A percentile compares a stretch with the other conserved stretches of the same genome.
Conservation (phyloP, 2,113 vertebrate species). For the Chitala chitala region DNA sequence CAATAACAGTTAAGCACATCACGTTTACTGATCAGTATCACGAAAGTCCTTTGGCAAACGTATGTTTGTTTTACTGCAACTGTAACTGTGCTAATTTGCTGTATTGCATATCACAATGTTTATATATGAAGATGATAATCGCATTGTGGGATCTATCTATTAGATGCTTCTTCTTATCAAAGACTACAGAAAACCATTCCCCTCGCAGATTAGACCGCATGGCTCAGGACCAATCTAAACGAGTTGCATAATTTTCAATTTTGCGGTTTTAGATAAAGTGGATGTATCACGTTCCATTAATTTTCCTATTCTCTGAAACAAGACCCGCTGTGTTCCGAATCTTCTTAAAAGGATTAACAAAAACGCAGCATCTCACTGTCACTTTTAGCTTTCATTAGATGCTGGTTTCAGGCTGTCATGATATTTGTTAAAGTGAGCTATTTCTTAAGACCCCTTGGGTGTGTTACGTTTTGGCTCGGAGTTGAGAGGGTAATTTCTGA, state of each 20-base stretch:
- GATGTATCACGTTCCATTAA: slow-evolving; percentile 4
- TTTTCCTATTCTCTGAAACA: not conserved
- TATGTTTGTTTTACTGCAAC: slow-evolving; percentile 16
- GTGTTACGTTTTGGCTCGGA: too few species aligned
- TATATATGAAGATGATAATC: slow-evolving; percentile 17
- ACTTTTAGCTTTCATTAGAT: not conserved
- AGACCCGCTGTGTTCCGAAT: not conserved
- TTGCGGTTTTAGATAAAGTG: slow-evolving; percentile 15
- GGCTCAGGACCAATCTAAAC: slow-evolving; percentile 14
- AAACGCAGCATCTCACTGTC: not conserved
- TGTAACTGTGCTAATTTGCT: slow-evolving; percentile 26
- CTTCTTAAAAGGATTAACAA: slow-evolving; percentile 12
- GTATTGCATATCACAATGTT: not conserved
- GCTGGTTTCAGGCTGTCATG: not conserved
- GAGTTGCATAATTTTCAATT: slow-evolving; percentile 13
- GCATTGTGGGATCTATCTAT: slow-evolving; percentile 21
- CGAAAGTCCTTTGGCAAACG: not conserved
- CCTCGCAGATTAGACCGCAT: not conserved
- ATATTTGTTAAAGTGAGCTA: not conserved
- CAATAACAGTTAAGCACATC: not conserved
- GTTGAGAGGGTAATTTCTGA: too few species aligned
- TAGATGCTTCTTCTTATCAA: slow-evolving; percentile 20
- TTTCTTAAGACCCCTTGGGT: too few species aligned
- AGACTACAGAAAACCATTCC: slow-evolving; percentile 1
- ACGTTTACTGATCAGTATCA: not conserved